Percentiles rank a stretch among this genome's conserved stretches.
These are phyloP conservation scores for Drosophila borealis DNA, from an alignment of 2,888 invertebrate species.

Conservation along the genomic window DNA sequence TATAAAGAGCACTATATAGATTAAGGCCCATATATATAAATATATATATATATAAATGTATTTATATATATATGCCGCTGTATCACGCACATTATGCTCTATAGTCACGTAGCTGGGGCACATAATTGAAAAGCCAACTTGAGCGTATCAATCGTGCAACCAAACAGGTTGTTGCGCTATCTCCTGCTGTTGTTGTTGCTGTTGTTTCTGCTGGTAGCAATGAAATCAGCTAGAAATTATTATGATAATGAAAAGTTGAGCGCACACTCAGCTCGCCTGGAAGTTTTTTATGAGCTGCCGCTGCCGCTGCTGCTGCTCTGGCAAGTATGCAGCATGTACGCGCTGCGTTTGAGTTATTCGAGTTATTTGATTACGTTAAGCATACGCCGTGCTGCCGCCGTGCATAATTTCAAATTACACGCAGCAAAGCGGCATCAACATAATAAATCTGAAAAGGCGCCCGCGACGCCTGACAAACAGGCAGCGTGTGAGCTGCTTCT, in stretches of 20 bases:
- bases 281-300: slow-evolving; percentile 30
- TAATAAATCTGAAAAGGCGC: slow-evolving; percentile 68
- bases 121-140: slow-evolving; percentile 78
- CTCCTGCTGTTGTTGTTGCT: background rate
- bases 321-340: slow-evolving; percentile 39
- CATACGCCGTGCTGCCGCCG: slow-evolving; percentile 60
- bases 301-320: slow-evolving; percentile 13
- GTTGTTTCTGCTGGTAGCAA: slow-evolving; percentile 33
- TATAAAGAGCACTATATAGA: background rate
- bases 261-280: slow-evolving; percentile 30
- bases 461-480: slow-evolving; percentile 67
- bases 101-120: slow-evolving; percentile 72
- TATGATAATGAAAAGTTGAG: slow-evolving; percentile 71
- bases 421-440: slow-evolving; percentile 67
- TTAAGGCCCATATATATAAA: background rate
- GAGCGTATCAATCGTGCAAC: slow-evolving; percentile 67
- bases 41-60: background rate
- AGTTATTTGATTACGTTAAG: slow-evolving; percentile 77
- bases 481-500: slow-evolving; percentile 41
- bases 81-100: slow-evolving; percentile 64
- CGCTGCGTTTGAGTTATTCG: slow-evolving; percentile 73
- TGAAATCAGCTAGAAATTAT: slow-evolving; percentile 77
- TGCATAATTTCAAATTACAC: slow-evolving; percentile 76
- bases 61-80: slow-evolving; percentile 18
- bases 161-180: slow-evolving; percentile 54